Percentiles rank a stretch among this genome's conserved stretches.
Evolutionary conservation across 2,888 invertebrate genomes (phyloP).

Genomic region (Cheilosia vernalis): DNA sequence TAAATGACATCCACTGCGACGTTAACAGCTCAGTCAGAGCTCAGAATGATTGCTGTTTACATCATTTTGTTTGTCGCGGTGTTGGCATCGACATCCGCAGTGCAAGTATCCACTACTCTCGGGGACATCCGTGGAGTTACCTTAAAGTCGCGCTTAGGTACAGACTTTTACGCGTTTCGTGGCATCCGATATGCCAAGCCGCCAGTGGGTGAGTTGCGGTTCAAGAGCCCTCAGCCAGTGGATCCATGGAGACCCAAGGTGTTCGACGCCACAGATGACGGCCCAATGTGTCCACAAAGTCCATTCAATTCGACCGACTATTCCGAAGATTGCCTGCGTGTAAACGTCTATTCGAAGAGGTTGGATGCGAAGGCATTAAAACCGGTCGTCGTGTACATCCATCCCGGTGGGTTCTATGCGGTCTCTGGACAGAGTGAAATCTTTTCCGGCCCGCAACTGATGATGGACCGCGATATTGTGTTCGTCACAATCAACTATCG

Average conservation of each 20-base stretch:
- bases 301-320: constrained; percentile 78
- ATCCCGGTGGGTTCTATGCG: constrained; percentile 87
- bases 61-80: constrained; percentile 1
- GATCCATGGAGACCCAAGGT: constrained; percentile 83
- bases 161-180: constrained; percentile 79
- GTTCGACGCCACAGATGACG: constrained; percentile 85
- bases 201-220: constrained; percentile 80
- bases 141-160: constrained; percentile 78
- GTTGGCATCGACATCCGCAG: constrained; percentile 1
- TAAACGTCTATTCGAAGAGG: constrained; percentile 85
- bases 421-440: constrained; percentile 85
- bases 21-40: not conserved
- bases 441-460: constrained; percentile 84
- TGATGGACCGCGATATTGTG: constrained; percentile 87
- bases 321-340: constrained; percentile 85
- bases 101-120: constrained; percentile 78
- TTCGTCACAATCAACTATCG: constrained; percentile 88
- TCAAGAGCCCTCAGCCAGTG: constrained; percentile 83
- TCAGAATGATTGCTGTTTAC: constrained; percentile 22
- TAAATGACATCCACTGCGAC: constrained; percentile 10
- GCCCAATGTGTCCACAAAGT: constrained; percentile 85
- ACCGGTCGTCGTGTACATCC: constrained; percentile 88
- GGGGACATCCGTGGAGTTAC: constrained; percentile 79
- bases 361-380: constrained; percentile 64
- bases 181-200: constrained; percentile 81